Evolutionary conservation across 2,113 vertebrate species (phyloP), one percentile per base, ranked within the genome.

Genomic region (Vombatus ursinus): DNA sequence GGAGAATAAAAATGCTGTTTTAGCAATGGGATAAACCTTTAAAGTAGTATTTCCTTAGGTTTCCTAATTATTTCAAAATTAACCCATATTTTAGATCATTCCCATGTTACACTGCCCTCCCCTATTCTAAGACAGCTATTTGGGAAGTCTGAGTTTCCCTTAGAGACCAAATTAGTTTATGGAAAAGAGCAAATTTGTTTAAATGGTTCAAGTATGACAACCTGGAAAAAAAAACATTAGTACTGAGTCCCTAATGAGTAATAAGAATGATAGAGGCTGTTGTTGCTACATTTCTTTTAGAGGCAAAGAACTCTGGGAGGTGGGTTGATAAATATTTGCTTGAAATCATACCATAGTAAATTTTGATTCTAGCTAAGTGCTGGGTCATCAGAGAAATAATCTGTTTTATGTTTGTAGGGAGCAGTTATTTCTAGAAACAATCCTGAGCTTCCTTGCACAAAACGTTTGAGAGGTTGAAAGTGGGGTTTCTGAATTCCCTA

Each of bases 241-340:
- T 94, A 2, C 19, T 2, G 48, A 24, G 47, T 92, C 90, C 61
- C 61, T 68, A 31, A n/a, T 91, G 25, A 95, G 26, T 91, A 53
- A 50, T 24, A 37, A 94, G 61, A 31, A 22, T 61, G 51, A 28
- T 31, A 50, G 92, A 44, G 95, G 49, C 90, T 90, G 51, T 2
- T 28, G 52, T n/a, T 12, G 16, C 51, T 49, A 48, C 91, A 95
- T 91, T 48, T 50, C 31, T 61, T 44, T 31, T 93, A 90, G 26
- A 52, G 68, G 3, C 52, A 92, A 94, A 93, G 44, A 49, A 94
- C 49, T 50, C 53, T 16, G 52, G 92, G 90, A 92, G 16, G 50
- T 57, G 24, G 23, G 2, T 44, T 96, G 51, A 28, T 95, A 95
- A 93, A 94, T 95, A 94, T 96, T 97, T 96, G 90, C 44, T 93